Evolutionary conservation across 2,888 invertebrate genomes (phyloP).

Genomic region (Ennomos erosarius): DNA sequence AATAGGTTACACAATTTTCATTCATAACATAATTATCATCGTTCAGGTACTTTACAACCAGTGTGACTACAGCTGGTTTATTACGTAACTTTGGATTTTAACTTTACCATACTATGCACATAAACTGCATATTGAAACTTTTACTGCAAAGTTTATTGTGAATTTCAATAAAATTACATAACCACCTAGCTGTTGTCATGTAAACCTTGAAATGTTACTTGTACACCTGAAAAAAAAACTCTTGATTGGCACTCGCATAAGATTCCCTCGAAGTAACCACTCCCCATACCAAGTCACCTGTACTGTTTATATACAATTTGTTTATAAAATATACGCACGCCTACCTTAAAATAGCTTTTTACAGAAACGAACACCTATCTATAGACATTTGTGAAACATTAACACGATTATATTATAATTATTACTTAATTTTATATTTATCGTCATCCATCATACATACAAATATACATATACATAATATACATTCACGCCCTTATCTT

Average conservation of each 20-base stretch:
- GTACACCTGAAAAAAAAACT: no score
- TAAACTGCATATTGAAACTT: no score
- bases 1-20: no score
- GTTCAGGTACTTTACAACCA: no score
- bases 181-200: no score
- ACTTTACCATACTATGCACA: no score
- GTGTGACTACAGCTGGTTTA: no score
- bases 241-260: conserved; percentile 10
- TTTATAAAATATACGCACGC: conserved; percentile 28
- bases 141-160: no score
- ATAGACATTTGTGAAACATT: conserved; percentile 49
- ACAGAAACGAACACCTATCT: conserved; percentile 35
- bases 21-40: no score
- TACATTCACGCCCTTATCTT: conserved; percentile 39
- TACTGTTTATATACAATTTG: conserved; percentile 37
- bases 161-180: no score
- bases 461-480: conserved; percentile 47
- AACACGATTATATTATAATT: conserved; percentile 45
- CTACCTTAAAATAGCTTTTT: conserved; percentile 27
- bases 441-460: conserved; percentile 40
- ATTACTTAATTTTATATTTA: conserved; percentile 39
- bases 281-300: conserved; percentile 4
- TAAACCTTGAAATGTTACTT: no score
- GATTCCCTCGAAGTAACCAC: conserved; percentile 4
- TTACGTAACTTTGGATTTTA: no score